Base-by-base conservation (phyloP, 2,888 invertebrate genomes). In the Fragum sueziense region DNA sequence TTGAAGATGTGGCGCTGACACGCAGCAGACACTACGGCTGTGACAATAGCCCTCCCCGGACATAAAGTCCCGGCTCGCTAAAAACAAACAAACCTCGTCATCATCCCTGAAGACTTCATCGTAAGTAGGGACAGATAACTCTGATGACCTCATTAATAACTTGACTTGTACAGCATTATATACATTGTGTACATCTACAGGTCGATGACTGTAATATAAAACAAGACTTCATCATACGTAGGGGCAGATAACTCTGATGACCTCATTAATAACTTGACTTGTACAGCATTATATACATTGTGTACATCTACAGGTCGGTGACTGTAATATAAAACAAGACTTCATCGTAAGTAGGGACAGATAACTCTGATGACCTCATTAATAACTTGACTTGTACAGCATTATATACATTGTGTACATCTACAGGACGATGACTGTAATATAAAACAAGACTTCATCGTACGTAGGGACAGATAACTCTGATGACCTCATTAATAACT, bases 291-390 rank as follows among this genome's bases (percentile, higher is more conserved):
- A 92, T 97, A 99, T 76, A 98, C 95, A 94, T 99, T 99, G 93
- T 97, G 97, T 76, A 99, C 96, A 94, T 99, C 97, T 51, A 97
- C 96, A 0, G 99, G 99, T 80, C 98, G 95, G 92, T 98, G 98
- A 70, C 93, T 93, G 87, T 11, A 89, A 61, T 20, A 29, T 14
- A 59, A 59, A 3, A 29, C 1, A 25, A 29, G 37, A 37, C 37
- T 37, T 37, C 96, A 91, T 97, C 96, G 93, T 97, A 98, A 61
- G 96, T 95, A 0, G 99, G 98, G 90, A 98, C 96, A 84, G 96
- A 96, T 88, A 97, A 96, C 69, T 95, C 95, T 25, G 92, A 90
- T 52, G 91, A 85, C 62, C 90, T 90, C 89, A 93, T 92, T 25
- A 94, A 78, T 27, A 94, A 85, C 68, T 91, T 91, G 37, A 93